phyloP scores from a whole-genome alignment of 2,888 invertebrate species.

The Cheilosia urbana region DNA sequence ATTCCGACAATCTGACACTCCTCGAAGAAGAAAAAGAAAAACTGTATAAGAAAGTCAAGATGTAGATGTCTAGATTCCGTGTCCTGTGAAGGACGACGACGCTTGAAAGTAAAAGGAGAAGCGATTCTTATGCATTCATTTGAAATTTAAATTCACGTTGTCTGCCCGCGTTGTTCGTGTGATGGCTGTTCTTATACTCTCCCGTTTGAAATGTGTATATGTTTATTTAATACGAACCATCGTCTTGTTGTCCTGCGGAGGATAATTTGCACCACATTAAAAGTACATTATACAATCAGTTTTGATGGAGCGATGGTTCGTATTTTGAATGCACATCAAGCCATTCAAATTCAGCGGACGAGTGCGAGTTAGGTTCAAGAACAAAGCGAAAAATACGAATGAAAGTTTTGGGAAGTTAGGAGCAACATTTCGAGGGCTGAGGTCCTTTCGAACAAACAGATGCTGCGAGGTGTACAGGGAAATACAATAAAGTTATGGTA shows the following conservation, averaged over 20 bases:
- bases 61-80: constrained; percentile 37
- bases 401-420: constrained; percentile 37
- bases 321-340: constrained; percentile 40
- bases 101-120: constrained; percentile 39
- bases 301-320: constrained; percentile 35
- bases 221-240: constrained; percentile 1
- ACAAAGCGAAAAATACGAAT: constrained; percentile 19
- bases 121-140: constrained; percentile 62
- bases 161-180: constrained; percentile 18
- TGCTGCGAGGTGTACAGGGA: neutral
- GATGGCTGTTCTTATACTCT: neutral
- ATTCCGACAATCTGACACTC: constrained; percentile 67
- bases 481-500: constrained; percentile 59
- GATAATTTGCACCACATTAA: constrained; percentile 69
- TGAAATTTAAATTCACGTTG: constrained; percentile 71
- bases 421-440: constrained; percentile 24
- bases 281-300: constrained; percentile 67
- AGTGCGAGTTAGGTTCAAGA: constrained; percentile 9
- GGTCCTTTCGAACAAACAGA: constrained; percentile 11
- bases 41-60: constrained; percentile 40
- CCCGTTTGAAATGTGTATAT: neutral
- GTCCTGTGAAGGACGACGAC: constrained; percentile 33
- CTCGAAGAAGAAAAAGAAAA: constrained; percentile 4
- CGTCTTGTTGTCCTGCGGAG: constrained; percentile 5
- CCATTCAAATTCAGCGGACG: constrained; percentile 18